Evolutionary conservation across 2,113 vertebrate species (phyloP).

Genomic region (Petromus typicus): DNA sequence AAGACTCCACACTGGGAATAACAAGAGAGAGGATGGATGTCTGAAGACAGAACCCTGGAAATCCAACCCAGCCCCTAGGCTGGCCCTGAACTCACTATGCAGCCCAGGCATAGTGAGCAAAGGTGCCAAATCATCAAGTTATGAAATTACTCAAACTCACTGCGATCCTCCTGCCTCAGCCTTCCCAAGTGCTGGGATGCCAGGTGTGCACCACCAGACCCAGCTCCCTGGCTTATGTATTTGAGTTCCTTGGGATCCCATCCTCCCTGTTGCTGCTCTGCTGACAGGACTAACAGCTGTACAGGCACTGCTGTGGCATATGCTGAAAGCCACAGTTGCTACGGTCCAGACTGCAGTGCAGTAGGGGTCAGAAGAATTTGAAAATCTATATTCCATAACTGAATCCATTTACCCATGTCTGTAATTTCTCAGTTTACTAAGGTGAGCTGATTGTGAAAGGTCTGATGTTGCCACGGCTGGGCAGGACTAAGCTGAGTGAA

Average conservation of each 20-base stretch:
- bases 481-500: constrained; percentile 17
- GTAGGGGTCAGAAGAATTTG: neutral
- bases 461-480: constrained; percentile 61
- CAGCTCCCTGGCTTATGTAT: neutral
- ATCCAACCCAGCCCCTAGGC: neutral
- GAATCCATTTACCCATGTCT: constrained; percentile 48
- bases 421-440: constrained; percentile 12
- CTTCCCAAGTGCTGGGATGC: no score
- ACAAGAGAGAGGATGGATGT: neutral
- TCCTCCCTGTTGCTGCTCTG: neutral
- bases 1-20: neutral
- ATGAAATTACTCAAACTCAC: no score
- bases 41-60: neutral
- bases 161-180: no score
- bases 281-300: neutral
- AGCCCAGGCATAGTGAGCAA: no score
- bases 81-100: no score
- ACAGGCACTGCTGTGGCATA: neutral
- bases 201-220: no score
- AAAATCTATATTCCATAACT: constrained; percentile 35
- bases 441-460: constrained; percentile 46
- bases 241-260: neutral
- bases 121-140: no score
- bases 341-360: neutral
- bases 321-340: neutral